Evolutionary conservation across 2,113 vertebrate species (phyloP).

Genomic region (Fregetta grallaria): DNA sequence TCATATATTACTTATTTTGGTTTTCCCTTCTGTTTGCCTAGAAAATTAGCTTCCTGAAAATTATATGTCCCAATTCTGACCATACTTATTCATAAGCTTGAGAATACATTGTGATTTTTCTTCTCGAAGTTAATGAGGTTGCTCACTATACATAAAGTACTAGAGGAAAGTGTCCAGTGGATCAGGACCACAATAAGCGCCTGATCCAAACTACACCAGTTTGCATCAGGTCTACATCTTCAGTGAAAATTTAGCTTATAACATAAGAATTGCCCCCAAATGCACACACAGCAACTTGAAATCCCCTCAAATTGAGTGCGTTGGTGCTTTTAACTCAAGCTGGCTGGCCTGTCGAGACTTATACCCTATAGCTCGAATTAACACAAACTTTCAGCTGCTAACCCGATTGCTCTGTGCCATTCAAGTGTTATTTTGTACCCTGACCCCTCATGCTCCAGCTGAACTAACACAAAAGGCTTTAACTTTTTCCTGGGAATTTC

Average conservation of each 20-base stretch:
- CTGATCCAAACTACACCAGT: neutral
- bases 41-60: neutral
- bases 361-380: neutral
- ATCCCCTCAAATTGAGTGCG: fast-evolving
- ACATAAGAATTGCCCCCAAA: neutral
- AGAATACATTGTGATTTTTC: neutral
- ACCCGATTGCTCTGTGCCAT: neutral
- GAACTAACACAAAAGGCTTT: neutral
- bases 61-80: neutral
- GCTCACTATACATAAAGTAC: neutral
- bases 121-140: neutral
- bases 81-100: neutral
- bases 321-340: neutral
- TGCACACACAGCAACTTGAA: neutral
- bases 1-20: neutral
- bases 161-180: neutral
- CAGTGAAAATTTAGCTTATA: neutral
- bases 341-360: neutral
- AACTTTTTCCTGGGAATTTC: neutral
- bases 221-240: neutral
- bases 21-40: neutral
- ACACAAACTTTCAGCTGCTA: neutral
- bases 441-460: neutral
- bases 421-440: neutral
- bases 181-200: fast-evolving